Evolutionary conservation across 2,797 vertebrate genomes (phyloP).

Genomic region (Urocyon cinereoargenteus): DNA sequence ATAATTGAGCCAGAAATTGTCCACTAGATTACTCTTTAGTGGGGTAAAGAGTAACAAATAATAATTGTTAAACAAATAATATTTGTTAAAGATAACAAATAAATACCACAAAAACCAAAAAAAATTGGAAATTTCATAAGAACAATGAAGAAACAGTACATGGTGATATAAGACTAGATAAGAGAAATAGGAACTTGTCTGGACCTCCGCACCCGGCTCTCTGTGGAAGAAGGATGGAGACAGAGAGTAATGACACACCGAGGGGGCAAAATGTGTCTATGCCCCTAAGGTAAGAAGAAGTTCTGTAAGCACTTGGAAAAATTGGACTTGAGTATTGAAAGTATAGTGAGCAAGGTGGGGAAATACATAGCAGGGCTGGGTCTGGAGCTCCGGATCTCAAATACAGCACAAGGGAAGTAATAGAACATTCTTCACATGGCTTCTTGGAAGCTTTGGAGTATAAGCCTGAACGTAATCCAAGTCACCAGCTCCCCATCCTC

Average conservation of each 20-base stretch:
- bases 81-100: too few relatives aligned
- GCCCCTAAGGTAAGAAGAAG: background rate
- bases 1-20: background rate
- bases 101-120: background rate
- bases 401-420: too few relatives aligned
- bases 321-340: background rate
- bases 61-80: too few relatives aligned
- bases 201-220: background rate
- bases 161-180: background rate
- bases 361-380: fast-evolving
- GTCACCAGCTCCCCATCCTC: background rate
- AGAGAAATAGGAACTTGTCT: background rate
- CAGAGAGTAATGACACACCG: fast-evolving
- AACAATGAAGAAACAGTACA: background rate
- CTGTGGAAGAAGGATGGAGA: background rate
- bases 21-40: background rate
- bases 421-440: fast-evolving
- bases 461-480: background rate
- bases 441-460: background rate
- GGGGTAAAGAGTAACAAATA: too few relatives aligned
- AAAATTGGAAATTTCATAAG: background rate
- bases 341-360: too few relatives aligned
- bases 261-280: background rate
- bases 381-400: fast-evolving
- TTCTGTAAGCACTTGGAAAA: background rate